Percentiles rank a stretch among this genome's conserved stretches.
phyloP scores from a whole-genome alignment of 2,888 invertebrate species.

The Xiphydria camelus region DNA sequence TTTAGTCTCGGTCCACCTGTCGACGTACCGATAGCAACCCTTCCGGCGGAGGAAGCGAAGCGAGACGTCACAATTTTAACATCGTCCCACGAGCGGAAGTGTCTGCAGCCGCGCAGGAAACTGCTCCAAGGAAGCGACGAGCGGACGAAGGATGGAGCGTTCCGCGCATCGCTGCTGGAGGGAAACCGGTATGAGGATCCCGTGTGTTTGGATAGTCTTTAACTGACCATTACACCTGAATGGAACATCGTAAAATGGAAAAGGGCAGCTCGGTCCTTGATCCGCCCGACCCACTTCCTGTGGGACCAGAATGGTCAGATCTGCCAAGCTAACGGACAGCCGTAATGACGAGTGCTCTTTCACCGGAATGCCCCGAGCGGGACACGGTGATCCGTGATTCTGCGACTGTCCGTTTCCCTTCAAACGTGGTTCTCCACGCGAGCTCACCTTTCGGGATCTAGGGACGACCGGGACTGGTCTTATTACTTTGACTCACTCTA shows the following conservation, averaged over 20 bases:
- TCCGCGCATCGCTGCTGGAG: conserved; percentile 19
- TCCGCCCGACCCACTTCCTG: conserved; percentile 57
- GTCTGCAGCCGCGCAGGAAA: too few species aligned
- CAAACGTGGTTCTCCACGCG: too few species aligned
- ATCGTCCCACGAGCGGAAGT: too few species aligned
- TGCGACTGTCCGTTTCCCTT: too few species aligned
- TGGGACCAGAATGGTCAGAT: conserved; percentile 41
- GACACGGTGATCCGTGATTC: conserved; percentile 8
- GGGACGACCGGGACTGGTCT: too few species aligned
- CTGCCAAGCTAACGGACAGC: conserved; percentile 41
- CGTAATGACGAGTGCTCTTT: conserved; percentile 50
- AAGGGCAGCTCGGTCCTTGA: conserved; percentile 50
- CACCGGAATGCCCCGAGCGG: conserved; percentile 6
- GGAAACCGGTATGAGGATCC: conserved; percentile 37
- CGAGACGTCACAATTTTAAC: too few species aligned
- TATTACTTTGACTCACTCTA: too few species aligned
- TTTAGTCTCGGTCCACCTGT: too few species aligned
- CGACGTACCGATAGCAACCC: too few species aligned
- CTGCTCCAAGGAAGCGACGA: too few species aligned
- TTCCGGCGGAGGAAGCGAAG: too few species aligned
- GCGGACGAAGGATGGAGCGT: conserved; percentile 7
- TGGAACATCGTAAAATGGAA: conserved; percentile 45
- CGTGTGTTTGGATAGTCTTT: conserved; percentile 51
- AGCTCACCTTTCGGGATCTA: too few species aligned
- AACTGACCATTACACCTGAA: conserved; percentile 58